Conservation (phyloP, 2,113 vertebrate species). For the Neotragus moschatus region DNA sequence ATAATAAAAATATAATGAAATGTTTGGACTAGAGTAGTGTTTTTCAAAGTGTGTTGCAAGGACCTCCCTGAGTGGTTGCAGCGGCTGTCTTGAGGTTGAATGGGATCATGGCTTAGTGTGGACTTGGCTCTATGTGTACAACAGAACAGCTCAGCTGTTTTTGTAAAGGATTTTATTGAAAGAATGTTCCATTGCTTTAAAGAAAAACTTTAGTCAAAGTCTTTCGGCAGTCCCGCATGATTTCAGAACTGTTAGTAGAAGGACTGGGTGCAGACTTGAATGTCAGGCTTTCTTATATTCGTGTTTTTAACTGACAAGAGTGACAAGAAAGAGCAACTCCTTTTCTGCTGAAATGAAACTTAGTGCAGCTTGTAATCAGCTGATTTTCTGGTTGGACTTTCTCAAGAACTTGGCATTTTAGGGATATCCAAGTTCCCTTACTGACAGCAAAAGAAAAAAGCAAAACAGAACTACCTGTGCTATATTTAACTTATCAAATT, state of each 20-base stretch:
- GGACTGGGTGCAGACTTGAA: neutral
- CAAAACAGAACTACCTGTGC: neutral
- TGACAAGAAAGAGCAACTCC: neutral
- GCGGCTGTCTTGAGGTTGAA: neutral
- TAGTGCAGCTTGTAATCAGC: neutral
- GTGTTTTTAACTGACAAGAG: neutral
- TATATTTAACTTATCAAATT: neutral
- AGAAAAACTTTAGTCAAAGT: neutral
- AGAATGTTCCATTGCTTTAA: neutral
- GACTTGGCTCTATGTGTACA: neutral
- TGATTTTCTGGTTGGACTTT: neutral
- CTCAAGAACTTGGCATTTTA: neutral
- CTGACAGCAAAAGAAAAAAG: neutral
- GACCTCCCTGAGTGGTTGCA: neutral
- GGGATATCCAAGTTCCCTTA: neutral
- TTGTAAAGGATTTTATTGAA: neutral
- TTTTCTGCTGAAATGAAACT: conserved; percentile 28
- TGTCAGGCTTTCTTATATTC: neutral
- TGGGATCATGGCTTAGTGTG: neutral
- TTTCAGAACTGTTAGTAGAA: neutral
- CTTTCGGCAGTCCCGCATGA: neutral
- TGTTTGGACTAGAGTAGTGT: neutral
- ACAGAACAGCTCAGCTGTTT: neutral
- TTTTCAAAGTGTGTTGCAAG: neutral
- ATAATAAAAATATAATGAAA: neutral